Percentiles rank a stretch among this genome's conserved stretches.
phyloP scores from a whole-genome alignment of 2,888 invertebrate species.

The Drosophila meridiana region DNA sequence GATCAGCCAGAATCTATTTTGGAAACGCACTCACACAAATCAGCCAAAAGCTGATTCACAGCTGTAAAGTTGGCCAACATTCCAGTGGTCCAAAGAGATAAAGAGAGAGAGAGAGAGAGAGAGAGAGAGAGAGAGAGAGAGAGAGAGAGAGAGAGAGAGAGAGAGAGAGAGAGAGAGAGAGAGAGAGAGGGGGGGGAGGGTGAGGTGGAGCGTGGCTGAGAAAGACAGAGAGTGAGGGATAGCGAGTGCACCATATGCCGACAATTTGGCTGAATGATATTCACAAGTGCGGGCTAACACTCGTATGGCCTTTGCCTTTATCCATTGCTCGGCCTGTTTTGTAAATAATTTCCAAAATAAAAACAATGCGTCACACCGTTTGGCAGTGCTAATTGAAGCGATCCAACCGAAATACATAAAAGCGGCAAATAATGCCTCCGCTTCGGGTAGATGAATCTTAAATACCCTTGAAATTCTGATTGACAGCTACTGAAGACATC shows the following conservation, averaged over 20 bases:
- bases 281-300: slow-evolving; percentile 61
- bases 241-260: slow-evolving; percentile 48
- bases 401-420: slow-evolving; percentile 52
- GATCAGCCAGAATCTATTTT: slow-evolving; percentile 54
- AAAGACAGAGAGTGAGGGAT: background rate
- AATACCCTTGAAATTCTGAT: slow-evolving; percentile 25
- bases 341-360: slow-evolving; percentile 70
- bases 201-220: too few relatives aligned
- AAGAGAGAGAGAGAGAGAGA: background rate
- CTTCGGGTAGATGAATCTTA: background rate
- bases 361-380: slow-evolving; percentile 72
- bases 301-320: slow-evolving; percentile 33
- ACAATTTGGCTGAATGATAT: slow-evolving; percentile 55
- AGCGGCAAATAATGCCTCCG: background rate
- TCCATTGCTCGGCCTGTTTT: slow-evolving; percentile 31
- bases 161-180: background rate
- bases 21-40: slow-evolving; percentile 18
- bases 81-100: slow-evolving; percentile 34
- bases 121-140: background rate
- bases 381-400: slow-evolving; percentile 67
- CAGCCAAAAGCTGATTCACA: slow-evolving; percentile 24
- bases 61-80: slow-evolving; percentile 48
- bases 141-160: background rate
- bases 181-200: background rate
- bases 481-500: slow-evolving; percentile 5